Conservation (phyloP, 2,888 invertebrate genomes). For the Augochlorella aurata region DNA sequence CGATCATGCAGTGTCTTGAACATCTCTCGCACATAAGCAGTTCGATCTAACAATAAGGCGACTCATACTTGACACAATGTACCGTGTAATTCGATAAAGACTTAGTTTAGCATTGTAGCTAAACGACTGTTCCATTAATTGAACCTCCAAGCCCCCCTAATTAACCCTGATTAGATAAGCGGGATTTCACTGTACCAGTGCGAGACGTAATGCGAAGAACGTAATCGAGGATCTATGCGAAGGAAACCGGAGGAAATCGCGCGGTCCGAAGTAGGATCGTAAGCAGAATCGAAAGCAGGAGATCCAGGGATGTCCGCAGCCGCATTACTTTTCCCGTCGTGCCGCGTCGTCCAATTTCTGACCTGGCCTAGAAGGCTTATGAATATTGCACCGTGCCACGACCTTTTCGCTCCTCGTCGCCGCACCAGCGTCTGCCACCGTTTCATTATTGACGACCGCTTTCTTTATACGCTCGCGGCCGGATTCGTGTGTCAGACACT, state of each 20-base stretch:
- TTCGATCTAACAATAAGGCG: too few relatives aligned
- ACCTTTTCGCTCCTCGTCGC: conserved; percentile 47
- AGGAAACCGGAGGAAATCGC: neutral
- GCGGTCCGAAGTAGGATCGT: neutral
- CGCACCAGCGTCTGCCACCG: conserved; percentile 34
- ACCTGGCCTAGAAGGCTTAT: conserved; percentile 38
- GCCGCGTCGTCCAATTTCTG: conserved; percentile 48
- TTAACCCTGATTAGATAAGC: too few relatives aligned
- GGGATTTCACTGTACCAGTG: too few relatives aligned
- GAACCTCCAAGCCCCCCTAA: too few relatives aligned
- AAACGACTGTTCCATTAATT: too few relatives aligned
- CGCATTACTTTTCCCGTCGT: conserved; percentile 25
- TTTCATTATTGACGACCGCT: conserved; percentile 49
- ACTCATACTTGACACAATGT: too few relatives aligned
- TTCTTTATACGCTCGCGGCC: conserved; percentile 30
- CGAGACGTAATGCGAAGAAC: neutral
- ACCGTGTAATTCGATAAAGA: too few relatives aligned
- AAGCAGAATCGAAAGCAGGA: neutral
- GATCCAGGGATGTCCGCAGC: neutral
- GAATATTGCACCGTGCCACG: conserved; percentile 49
- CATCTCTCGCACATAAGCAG: too few relatives aligned
- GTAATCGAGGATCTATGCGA: neutral
- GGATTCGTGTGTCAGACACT: conserved; percentile 19
- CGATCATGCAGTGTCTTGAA: too few relatives aligned
- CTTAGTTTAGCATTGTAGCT: too few relatives aligned